Conservation (phyloP, 2,113 vertebrate genomes). For the Tenebrosternarchus preto region DNA sequence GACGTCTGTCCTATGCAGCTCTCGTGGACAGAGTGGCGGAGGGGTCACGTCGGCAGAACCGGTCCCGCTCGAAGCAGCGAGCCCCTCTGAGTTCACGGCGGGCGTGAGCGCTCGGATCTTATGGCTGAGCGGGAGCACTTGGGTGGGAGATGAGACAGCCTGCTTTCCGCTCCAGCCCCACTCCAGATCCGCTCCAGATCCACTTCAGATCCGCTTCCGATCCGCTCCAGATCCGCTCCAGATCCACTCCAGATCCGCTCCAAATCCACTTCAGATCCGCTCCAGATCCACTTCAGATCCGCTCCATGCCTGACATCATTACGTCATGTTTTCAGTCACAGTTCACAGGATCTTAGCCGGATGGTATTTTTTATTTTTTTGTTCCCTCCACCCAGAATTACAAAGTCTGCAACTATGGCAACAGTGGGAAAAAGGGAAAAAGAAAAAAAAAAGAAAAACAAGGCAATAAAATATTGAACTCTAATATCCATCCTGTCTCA, state of each 20-base stretch:
- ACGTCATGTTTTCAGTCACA: conserved; percentile 19
- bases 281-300: neutral
- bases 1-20: neutral
- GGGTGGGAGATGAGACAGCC: conserved; percentile 9
- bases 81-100: neutral
- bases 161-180: too few species aligned
- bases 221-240: too few species aligned
- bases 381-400: neutral
- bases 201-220: too few species aligned
- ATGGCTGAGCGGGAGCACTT: conserved; percentile 3
- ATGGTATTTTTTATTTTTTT: neutral
- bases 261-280: too few species aligned
- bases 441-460: conserved; percentile 4
- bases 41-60: neutral
- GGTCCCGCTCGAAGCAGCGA: too few species aligned
- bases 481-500: neutral
- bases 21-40: neutral
- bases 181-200: too few species aligned
- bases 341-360: neutral
- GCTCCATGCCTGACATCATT: conserved; percentile 23
- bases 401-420: conserved; percentile 21
- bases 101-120: neutral
- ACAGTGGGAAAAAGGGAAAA: neutral
- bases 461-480: neutral
- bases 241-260: too few species aligned